Percentiles rank a stretch among this genome's conserved stretches.
These are phyloP conservation scores for Trigoniulus corallinus DNA, from an alignment of 1,140 invertebrate genomes.

Conservation along the genomic window DNA sequence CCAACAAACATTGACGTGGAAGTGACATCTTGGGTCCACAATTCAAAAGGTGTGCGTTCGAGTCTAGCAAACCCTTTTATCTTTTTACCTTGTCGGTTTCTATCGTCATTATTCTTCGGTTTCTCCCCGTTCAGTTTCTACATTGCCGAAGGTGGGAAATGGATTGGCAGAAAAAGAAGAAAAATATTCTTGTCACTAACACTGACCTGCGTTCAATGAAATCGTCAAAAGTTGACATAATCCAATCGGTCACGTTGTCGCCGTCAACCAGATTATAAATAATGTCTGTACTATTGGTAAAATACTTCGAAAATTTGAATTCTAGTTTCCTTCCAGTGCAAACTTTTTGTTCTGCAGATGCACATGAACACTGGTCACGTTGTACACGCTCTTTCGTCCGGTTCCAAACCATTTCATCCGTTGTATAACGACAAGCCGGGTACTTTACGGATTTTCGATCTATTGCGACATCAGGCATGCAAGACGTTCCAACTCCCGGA, in stretches of 20 bases:
- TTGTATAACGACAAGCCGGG: no score
- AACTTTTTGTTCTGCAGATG: not conserved
- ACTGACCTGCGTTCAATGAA: slow-evolving; percentile 25
- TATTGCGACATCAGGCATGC: no score
- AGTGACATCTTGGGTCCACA: no score
- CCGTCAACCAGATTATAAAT: slow-evolving; percentile 29
- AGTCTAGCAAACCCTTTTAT: no score
- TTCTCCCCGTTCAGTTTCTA: no score
- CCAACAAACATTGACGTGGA: no score
- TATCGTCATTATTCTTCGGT: no score
- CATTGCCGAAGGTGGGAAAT: not conserved
- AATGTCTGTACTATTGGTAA: slow-evolving; percentile 13
- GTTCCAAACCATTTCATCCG: no score
- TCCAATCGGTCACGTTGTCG: slow-evolving; percentile 23
- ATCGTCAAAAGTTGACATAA: slow-evolving; percentile 24
- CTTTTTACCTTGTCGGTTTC: no score
- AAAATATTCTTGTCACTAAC: slow-evolving; percentile 13
- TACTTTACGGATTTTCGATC: no score
- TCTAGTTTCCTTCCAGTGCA: slow-evolving; percentile 13
- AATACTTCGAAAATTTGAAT: slow-evolving; percentile 13
- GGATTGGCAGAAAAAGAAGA: slow-evolving; percentile 15
- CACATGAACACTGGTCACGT: not conserved
- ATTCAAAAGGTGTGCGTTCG: no score
- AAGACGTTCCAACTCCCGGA: slow-evolving; percentile 1
- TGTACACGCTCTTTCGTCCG: not conserved